Base-by-base conservation (phyloP, 2,797 vertebrate species). In the Sternarchorhynchus goeldii region DNA sequence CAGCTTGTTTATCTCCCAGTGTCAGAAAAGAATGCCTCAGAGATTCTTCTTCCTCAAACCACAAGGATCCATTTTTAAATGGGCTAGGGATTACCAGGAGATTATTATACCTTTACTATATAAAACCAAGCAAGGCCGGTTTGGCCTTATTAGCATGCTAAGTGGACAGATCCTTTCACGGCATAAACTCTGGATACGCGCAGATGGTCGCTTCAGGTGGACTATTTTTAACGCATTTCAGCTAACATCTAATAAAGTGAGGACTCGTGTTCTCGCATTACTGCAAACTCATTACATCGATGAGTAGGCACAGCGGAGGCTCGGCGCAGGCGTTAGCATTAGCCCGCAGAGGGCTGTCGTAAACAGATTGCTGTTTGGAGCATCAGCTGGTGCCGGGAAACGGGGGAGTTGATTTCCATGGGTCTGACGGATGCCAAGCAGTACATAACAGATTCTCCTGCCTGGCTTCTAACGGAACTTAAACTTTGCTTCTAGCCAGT, bases 121-220 rank as follows among this genome's bases (percentile, higher is more conserved):
- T 64, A 58, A 80, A 56, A 60, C n/a, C 18, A 5, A 21, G 55
- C 29, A 7, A 5, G 31, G 32, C 92, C 91, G 60, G 92, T 92
- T 73, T 91, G 92, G 83, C 91, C 90, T 25, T 39, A 93, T 94
- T 86, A 93, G 93, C 77, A 94, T 94, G 92, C 91, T 93, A 88
- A 93, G 92, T 92, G 39, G 18, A 55, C 70, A 76, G 41, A 50
- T 73, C 8, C 62, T 82, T 80, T 69, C 56, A 32, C 25, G 1
- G 14, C n/a, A 50, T 53, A 76, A 18, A 62, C 20, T 16, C 73
- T 17, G 4, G 39, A 10, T 21, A 62, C 3, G 41, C 72, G 58
- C 36, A 70, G 41, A 63, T 21, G 36, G 32, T 17, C 31, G 66
- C 50, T 75, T 50, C 72, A 75, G 73, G 63, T 76, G 66, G 73